phyloP scores from a whole-genome alignment of 64 coral and sea anemone genomes.

The Actinia tenebrosa region DNA sequence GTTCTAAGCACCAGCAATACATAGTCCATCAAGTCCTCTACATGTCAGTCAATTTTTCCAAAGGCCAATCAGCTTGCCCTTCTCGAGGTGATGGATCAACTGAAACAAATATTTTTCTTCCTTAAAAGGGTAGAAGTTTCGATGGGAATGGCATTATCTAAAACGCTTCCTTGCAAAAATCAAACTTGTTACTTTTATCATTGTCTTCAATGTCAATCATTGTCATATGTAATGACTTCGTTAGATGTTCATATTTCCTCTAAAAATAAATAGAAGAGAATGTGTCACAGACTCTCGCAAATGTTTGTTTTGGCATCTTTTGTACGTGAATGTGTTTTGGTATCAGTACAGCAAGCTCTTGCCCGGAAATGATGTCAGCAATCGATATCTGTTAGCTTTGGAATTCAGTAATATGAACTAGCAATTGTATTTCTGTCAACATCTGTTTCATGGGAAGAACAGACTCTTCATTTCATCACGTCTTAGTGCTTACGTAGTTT shows the following conservation, averaged over 20 bases:
- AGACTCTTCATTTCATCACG: background rate
- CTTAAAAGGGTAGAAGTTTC: too few species aligned
- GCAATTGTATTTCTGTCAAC: background rate
- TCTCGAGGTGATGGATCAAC: too few species aligned
- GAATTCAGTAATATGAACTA: background rate
- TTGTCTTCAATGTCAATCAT: too few species aligned
- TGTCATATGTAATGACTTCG: too few species aligned
- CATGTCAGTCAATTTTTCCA: too few species aligned
- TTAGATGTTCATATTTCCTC: background rate
- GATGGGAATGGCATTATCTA: too few species aligned
- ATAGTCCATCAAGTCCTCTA: too few species aligned
- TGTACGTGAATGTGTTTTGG: background rate
- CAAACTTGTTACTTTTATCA: too few species aligned
- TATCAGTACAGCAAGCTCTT: background rate
- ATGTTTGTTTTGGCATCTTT: background rate
- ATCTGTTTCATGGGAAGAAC: background rate
- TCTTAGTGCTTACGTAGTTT: background rate
- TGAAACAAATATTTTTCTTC: too few species aligned
- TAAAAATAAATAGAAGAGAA: background rate
- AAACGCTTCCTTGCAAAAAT: too few species aligned
- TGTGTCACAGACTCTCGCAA: background rate
- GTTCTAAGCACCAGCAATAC: too few species aligned
- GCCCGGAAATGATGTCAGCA: background rate
- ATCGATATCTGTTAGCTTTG: background rate
- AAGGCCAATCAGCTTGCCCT: too few species aligned